Conservation (phyloP, 2,888 invertebrate species). For the Gymnoscelis rufifasciata region DNA sequence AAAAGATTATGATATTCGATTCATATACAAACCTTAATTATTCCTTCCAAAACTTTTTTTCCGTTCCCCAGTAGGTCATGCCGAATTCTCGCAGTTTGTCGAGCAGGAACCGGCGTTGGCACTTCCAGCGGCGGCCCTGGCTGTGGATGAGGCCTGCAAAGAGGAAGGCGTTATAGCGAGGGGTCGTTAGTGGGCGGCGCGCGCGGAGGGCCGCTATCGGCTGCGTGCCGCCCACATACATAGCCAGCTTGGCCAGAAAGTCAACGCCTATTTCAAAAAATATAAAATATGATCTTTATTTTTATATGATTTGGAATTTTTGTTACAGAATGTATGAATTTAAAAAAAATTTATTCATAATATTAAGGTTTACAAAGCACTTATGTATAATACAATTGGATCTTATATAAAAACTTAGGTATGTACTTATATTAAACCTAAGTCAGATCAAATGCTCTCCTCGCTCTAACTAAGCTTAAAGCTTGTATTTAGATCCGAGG, state of each 20-base stretch:
- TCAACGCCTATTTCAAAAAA: not conserved
- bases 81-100: conserved; percentile 91
- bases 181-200: conserved; percentile 56
- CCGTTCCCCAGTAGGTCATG: conserved; percentile 91
- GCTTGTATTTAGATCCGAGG: too few species aligned
- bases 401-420: too few species aligned
- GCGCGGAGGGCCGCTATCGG: conserved; percentile 40
- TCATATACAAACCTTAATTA: conserved; percentile 84
- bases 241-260: conserved; percentile 28
- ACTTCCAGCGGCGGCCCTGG: conserved; percentile 93
- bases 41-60: conserved; percentile 88
- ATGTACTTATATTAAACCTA: too few species aligned
- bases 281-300: too few species aligned
- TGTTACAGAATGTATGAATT: too few species aligned
- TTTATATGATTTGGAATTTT: too few species aligned
- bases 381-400: too few species aligned
- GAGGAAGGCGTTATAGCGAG: conserved; percentile 49
- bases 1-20: not conserved
- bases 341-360: too few species aligned
- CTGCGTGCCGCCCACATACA: conserved; percentile 49
- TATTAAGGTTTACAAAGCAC: too few species aligned
- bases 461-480: too few species aligned
- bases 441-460: too few species aligned
- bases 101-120: conserved; percentile 91
- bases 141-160: conserved; percentile 91